Base-by-base conservation (phyloP, 2,113 vertebrate species). In the Tyrannus savana region DNA sequence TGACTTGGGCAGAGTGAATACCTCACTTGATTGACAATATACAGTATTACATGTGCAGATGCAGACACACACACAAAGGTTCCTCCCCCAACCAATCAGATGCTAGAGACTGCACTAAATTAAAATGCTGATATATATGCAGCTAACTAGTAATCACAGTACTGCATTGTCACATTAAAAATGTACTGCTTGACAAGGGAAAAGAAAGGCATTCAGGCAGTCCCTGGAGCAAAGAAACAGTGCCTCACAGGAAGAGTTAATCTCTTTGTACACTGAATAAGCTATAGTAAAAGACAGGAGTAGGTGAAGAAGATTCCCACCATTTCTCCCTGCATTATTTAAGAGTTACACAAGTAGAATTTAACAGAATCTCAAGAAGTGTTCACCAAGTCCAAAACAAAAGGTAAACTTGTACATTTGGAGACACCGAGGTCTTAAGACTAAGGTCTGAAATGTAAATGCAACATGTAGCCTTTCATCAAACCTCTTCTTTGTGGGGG, bases 151-250 rank as follows among this genome's bases (percentile, higher is more conserved):
- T 83, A 94, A 95, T 81, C 87, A 96, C 83, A 94, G 82, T 47
- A 95, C 90, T 77, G 91, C 33, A 56, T 58, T 66, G 66, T 25
- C 82, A 90, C 67, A 59, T 74, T 88, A 94, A 93, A 92, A 93
- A 79, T 0, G 4, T 86, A 95, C 89, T 91, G 68, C 72, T 88
- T 86, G 79, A 74, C 85, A 87, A 85, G 25, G 52, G 52, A 86
- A 94, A 95, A 93, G 88, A 89, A 95, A 96, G 64, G 90, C 64
- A 84, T 84, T 96, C 72, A 93, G 75, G 85, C 76, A 88, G 92
- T 91, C 82, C 84, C 68, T n/a, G 68, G 69, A 96, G 90, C 47
- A 80, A 94, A 92, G 95, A 92, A 90, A 94, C 39, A 93, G 88
- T 60, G 60, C 75, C 92, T 95, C 76, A 74, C n/a, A 90, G 90